Conservation (phyloP, 2,113 vertebrate genomes). For the Petrocephalus zakoni region DNA sequence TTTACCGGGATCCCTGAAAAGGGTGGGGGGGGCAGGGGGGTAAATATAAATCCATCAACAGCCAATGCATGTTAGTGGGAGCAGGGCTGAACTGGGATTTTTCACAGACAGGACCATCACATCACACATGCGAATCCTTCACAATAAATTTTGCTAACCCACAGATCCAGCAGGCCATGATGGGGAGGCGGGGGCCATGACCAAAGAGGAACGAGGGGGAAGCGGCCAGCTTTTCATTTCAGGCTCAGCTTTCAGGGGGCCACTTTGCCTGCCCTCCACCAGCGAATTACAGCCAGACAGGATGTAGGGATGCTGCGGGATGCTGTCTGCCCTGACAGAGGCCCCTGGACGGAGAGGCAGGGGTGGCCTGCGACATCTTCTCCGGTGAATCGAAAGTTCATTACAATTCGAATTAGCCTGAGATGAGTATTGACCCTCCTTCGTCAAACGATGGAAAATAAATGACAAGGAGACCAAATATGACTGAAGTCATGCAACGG, state of each 20-base stretch:
- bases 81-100: not conserved
- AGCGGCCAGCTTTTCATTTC: not conserved
- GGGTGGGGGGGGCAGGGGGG: not conserved
- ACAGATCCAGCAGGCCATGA: not conserved
- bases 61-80: not conserved
- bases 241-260: not conserved
- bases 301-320: too few relatives aligned
- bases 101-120: not conserved
- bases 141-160: not conserved
- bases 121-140: not conserved
- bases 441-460: not conserved
- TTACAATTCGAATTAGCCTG: not conserved
- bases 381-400: slow-evolving; percentile 5
- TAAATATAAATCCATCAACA: not conserved
- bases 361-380: not conserved
- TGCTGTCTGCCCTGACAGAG: not conserved
- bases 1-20: not conserved
- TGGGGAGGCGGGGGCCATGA: not conserved
- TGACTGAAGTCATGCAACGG: not conserved
- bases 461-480: not conserved
- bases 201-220: not conserved
- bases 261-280: not conserved
- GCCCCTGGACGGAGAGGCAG: not conserved
- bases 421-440: not conserved
- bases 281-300: not conserved